phyloP scores from a whole-genome alignment of 1,140 invertebrate genomes.

The Drosophila neocordata region DNA sequence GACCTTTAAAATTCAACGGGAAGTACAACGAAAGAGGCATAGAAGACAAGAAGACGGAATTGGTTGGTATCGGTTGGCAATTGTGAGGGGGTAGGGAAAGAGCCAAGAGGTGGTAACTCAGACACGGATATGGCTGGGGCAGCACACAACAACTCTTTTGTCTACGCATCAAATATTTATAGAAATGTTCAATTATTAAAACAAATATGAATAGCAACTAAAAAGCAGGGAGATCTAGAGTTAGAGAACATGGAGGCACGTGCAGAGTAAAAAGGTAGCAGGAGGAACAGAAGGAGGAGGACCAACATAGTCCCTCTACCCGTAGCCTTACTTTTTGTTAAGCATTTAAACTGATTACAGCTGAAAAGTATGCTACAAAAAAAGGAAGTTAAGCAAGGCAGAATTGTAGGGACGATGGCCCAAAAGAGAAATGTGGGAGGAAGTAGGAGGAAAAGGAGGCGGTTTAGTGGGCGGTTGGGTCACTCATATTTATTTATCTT shows the following conservation, averaged over 20 bases:
- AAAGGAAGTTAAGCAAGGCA: constrained; percentile 21
- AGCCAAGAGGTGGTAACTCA: constrained; percentile 21
- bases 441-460: neutral
- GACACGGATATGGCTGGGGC: constrained; percentile 31
- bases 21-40: neutral
- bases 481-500: constrained; percentile 79
- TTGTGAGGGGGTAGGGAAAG: constrained; percentile 29
- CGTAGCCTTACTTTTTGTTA: constrained; percentile 50
- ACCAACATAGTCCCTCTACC: neutral
- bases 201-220: constrained; percentile 80
- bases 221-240: constrained; percentile 44
- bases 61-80: constrained; percentile 20
- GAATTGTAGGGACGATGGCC: neutral
- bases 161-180: constrained; percentile 76
- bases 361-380: constrained; percentile 74
- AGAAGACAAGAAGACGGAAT: constrained; percentile 13
- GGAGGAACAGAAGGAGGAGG: neutral
- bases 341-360: constrained; percentile 80
- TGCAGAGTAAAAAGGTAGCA: neutral
- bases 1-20: constrained; percentile 56
- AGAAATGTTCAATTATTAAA: constrained; percentile 74
- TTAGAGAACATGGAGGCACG: neutral
- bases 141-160: constrained; percentile 73
- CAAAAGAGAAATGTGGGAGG: neutral
- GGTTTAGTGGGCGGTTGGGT: constrained; percentile 27